A percentile compares a stretch with the other conserved stretches of the same genome.
Evolutionary conservation across 2,888 invertebrate genomes (phyloP).

Genomic region (Andrena bucephala): DNA sequence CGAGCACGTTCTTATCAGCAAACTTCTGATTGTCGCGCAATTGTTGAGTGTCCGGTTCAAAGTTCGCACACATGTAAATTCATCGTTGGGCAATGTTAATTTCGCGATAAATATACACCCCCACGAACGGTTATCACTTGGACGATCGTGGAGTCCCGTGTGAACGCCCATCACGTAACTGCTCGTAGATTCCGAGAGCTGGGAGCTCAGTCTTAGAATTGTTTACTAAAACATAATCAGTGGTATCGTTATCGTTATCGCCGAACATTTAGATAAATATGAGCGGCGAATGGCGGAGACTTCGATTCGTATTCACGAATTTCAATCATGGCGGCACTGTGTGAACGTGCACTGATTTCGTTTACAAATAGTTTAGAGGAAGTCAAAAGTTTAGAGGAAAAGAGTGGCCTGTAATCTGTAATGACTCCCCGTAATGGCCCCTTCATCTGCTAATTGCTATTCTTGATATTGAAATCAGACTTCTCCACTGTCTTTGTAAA

Average conservation of each 20-base stretch:
- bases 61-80: conserved; percentile 44
- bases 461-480: no score
- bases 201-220: conserved; percentile 18
- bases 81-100: neutral
- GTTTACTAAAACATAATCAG: conserved; percentile 24
- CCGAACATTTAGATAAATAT: conserved; percentile 46
- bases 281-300: neutral
- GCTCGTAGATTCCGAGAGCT: neutral
- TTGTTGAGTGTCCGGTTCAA: conserved; percentile 48
- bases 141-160: neutral
- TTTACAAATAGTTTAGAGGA: no score
- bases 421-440: no score
- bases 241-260: conserved; percentile 65
- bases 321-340: neutral
- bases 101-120: neutral
- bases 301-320: conserved; percentile 34
- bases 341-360: neutral
- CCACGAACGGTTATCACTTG: neutral
- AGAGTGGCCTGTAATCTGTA: no score
- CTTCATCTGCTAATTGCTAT: no score
- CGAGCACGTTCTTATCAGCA: conserved; percentile 8
- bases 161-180: conserved; percentile 1
- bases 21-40: conserved; percentile 37
- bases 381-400: no score
- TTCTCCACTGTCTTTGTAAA: no score